A percentile compares a stretch with the other conserved stretches of the same genome.
These are phyloP conservation scores for Phylloscopus trochiloides DNA, from an alignment of 2,113 vertebrate genomes.

Conservation along the genomic window DNA sequence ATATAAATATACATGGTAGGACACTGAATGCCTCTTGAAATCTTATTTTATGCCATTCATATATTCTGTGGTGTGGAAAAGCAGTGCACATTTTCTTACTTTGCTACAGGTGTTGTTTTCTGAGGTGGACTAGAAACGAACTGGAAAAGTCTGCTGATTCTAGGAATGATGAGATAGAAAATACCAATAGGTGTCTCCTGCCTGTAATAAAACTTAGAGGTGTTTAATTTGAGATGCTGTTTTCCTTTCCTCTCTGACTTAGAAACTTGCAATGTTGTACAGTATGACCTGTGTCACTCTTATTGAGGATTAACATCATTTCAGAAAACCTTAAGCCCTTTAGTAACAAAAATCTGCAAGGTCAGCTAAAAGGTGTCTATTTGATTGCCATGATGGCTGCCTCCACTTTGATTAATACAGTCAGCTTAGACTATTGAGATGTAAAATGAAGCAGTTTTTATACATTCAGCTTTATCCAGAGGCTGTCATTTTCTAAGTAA, in stretches of 20 bases:
- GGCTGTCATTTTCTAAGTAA: slow-evolving; percentile 43
- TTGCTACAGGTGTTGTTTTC: neutral
- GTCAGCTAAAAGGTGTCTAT: neutral
- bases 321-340: neutral
- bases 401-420: slow-evolving; percentile 38
- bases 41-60: neutral
- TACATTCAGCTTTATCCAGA: slow-evolving; percentile 35
- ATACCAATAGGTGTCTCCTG: neutral
- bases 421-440: slow-evolving; percentile 13
- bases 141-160: neutral
- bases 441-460: slow-evolving; percentile 62
- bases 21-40: neutral
- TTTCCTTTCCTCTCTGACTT: neutral
- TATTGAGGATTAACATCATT: neutral
- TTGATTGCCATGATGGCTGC: neutral
- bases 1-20: neutral
- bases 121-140: neutral
- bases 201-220: neutral
- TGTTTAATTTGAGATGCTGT: neutral
- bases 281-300: neutral
- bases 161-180: neutral
- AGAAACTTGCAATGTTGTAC: neutral
- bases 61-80: neutral
- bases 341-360: slow-evolving; percentile 1
- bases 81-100: neutral